Base-by-base conservation (phyloP, 2,888 invertebrate genomes). In the Apoderus coryli region DNA sequence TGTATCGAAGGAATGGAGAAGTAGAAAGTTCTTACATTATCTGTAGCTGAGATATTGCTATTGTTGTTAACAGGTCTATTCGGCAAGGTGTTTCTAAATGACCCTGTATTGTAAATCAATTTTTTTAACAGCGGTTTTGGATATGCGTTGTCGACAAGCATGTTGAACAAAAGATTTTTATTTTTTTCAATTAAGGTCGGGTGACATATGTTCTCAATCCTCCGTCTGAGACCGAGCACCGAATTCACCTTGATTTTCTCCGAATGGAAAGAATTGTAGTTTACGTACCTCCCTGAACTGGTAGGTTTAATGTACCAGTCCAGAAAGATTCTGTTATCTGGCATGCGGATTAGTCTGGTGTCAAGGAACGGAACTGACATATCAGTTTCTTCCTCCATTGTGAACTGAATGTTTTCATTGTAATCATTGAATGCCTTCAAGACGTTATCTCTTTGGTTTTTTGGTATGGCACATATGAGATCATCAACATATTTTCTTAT, bases 301-400 rank as follows among this genome's bases (percentile, higher is more conserved):
- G 29, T 28, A 10, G 33, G 33, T 36, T 40, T 42, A 6, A 23
- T 27, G 11, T 36, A 40, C 36, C 38, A 40, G 15, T 34, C 30
- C 5, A 32, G 15, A 5, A 40, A 37, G 2, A 37, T 22, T 3
- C 9, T 32, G 10, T 35, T 34, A 4, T 30, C 25, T 3, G 14
- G 14, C 12, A 27, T 37, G 23, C 36, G 25, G 11, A 37, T 37
- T 1, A 31, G 10, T 13, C 22, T 35, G 5, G 38, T 41, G 23
- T 40, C 38, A 2, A 39, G 22, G 13, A 38, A 40, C 11, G 33
- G 33, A 9, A 36, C 36, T 14, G 32, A 27, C 10, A 10, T 16
- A n/a, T 26, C 15, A 4, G 10, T 12, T 10, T 32, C 25, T 10
- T 29, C 6, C n/a, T 29, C n/a, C n/a, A n/a, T n/a, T n/a, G n/a